These are phyloP conservation scores for Lagopus leucura DNA, from an alignment of 2,113 vertebrate species.

Conservation along the genomic window DNA sequence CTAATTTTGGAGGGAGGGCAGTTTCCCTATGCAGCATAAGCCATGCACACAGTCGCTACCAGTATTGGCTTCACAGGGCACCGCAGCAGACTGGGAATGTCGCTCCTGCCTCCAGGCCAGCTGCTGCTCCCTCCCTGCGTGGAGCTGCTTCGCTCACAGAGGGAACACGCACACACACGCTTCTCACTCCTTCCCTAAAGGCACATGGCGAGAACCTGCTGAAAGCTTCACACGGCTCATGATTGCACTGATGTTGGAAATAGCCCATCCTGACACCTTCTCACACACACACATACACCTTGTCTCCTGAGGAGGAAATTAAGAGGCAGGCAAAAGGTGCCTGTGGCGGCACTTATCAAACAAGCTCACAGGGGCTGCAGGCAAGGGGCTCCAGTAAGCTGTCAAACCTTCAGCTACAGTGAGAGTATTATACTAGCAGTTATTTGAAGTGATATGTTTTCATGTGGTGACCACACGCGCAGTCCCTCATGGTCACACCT, in stretches of 20 bases:
- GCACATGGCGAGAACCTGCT: accelerated
- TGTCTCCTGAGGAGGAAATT: conserved; percentile 6
- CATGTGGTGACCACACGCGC: neutral
- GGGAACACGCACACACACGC: accelerated
- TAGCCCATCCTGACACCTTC: neutral
- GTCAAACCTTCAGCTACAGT: neutral
- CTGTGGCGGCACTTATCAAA: neutral
- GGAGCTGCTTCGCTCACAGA: accelerated
- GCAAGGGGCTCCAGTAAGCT: neutral
- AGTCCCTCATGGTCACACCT: neutral
- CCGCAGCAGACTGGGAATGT: accelerated
- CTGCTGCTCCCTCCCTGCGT: neutral
- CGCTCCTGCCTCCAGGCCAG: neutral
- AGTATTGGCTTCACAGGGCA: neutral
- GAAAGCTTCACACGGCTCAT: neutral
- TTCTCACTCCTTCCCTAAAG: neutral
- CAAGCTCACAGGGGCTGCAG: neutral
- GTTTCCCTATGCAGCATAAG: accelerated
- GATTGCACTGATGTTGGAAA: neutral
- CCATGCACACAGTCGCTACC: neutral
- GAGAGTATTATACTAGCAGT: neutral
- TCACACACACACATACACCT: neutral
- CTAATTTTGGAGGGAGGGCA: neutral
- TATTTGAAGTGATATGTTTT: neutral
- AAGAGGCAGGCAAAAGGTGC: neutral